These are phyloP conservation scores for Muntiacus reevesi DNA, from an alignment of 2,113 vertebrate genomes.

Conservation along the genomic window DNA sequence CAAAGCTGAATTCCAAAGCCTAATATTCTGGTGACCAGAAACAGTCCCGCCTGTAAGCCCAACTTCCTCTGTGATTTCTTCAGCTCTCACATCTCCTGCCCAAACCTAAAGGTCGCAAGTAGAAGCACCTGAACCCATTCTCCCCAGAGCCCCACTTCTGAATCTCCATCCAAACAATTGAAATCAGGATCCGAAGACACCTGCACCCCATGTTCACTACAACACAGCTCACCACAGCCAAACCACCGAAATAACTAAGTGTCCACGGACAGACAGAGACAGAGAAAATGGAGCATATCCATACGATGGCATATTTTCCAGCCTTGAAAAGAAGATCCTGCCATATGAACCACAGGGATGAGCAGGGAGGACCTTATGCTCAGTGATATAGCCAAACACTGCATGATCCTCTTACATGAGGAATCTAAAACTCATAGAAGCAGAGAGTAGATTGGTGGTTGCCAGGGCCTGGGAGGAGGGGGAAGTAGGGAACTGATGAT, in stretches of 20 bases:
- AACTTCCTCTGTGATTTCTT: rapidly evolving
- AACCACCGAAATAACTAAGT: not conserved
- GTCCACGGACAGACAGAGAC: rapidly evolving
- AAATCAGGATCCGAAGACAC: not conserved
- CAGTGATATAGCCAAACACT: not conserved
- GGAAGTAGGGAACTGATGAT: too few species aligned
- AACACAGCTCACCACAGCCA: rapidly evolving
- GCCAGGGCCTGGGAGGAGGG: rapidly evolving
- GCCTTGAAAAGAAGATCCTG: not conserved
- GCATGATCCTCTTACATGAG: rapidly evolving
- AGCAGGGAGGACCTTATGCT: not conserved
- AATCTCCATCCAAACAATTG: not conserved
- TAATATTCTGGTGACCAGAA: not conserved
- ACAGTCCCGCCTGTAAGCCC: rapidly evolving
- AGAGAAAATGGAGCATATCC: not conserved
- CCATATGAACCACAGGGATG: rapidly evolving
- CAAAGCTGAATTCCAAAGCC: rapidly evolving
- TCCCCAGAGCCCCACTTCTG: not conserved
- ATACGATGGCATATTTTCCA: rapidly evolving
- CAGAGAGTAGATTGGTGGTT: not conserved
- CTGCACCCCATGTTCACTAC: rapidly evolving
- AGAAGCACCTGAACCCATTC: not conserved
- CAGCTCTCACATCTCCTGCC: not conserved
- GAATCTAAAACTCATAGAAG: not conserved
- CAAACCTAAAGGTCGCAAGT: not conserved